phyloP scores from a whole-genome alignment of 2,888 invertebrate genomes.

The Archaeoteleia sp. region DNA sequence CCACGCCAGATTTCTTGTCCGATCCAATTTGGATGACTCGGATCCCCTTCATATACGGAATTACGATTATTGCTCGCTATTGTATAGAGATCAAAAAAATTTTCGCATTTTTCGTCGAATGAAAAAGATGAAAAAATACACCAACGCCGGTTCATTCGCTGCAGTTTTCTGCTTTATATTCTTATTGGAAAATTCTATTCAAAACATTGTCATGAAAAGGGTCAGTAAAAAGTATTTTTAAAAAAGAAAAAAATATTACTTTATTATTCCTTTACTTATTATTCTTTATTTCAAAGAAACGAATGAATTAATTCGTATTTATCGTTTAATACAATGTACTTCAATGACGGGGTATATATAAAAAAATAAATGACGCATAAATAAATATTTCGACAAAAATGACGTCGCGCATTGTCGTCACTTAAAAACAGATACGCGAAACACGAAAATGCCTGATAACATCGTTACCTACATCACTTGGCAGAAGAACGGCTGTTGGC shows the following conservation, averaged over 20 bases:
- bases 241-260: too few relatives aligned
- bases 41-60: slow-evolving; percentile 7
- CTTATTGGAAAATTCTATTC: too few relatives aligned
- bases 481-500: slow-evolving; percentile 20
- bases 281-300: too few relatives aligned
- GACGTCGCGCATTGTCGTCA: not conserved
- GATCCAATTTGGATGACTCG: slow-evolving; percentile 28
- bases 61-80: slow-evolving; percentile 24
- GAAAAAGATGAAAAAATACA: slow-evolving; percentile 1
- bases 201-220: too few relatives aligned
- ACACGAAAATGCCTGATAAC: slow-evolving; percentile 10
- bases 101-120: not conserved
- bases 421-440: slow-evolving; percentile 2
- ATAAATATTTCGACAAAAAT: too few relatives aligned
- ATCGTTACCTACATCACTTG: slow-evolving; percentile 20
- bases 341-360: not conserved
- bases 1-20: slow-evolving; percentile 12
- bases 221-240: too few relatives aligned
- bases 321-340: too few relatives aligned
- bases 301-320: too few relatives aligned
- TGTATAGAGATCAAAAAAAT: not conserved
- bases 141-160: too few relatives aligned
- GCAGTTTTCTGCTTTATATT: too few relatives aligned
- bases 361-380: not conserved
- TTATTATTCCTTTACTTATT: too few relatives aligned